These are phyloP conservation scores for Prietella phreatophila DNA, from an alignment of 2,113 vertebrate species.

Conservation along the genomic window DNA sequence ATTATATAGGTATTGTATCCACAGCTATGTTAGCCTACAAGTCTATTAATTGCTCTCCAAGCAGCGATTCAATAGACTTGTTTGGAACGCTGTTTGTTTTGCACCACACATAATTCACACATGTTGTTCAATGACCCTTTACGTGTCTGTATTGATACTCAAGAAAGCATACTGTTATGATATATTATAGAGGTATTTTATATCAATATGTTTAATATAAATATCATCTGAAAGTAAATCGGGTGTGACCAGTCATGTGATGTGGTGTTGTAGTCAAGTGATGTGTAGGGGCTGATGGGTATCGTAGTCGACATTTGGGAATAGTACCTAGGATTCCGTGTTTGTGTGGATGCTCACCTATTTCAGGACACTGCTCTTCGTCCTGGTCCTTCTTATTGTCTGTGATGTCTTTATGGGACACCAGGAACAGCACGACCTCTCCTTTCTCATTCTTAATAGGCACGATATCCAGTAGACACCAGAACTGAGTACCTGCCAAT, in stretches of 20 bases:
- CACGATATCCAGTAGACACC: slow-evolving; percentile 90
- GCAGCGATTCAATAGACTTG: no score
- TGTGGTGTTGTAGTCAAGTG: neutral
- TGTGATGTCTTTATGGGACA: slow-evolving; percentile 89
- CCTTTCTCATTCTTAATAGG: slow-evolving; percentile 92
- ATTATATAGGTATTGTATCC: no score
- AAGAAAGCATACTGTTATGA: no score
- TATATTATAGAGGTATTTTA: no score
- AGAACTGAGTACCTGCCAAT: slow-evolving; percentile 81
- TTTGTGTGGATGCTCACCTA: slow-evolving; percentile 66
- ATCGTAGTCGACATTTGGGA: neutral
- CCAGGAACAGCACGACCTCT: slow-evolving; percentile 87
- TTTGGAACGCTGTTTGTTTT: no score
- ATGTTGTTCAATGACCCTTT: no score
- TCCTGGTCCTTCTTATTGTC: slow-evolving; percentile 82
- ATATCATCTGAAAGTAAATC: no score
- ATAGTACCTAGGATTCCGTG: neutral
- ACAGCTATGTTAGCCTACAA: no score
- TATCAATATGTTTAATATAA: no score
- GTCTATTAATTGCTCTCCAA: no score
- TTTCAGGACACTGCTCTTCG: slow-evolving; percentile 75
- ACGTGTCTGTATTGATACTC: no score
- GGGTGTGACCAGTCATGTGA: neutral
- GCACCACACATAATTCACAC: no score
- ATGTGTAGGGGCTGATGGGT: neutral